Base-by-base conservation (phyloP, 2,797 vertebrate species). In the Limosa lapponica region DNA sequence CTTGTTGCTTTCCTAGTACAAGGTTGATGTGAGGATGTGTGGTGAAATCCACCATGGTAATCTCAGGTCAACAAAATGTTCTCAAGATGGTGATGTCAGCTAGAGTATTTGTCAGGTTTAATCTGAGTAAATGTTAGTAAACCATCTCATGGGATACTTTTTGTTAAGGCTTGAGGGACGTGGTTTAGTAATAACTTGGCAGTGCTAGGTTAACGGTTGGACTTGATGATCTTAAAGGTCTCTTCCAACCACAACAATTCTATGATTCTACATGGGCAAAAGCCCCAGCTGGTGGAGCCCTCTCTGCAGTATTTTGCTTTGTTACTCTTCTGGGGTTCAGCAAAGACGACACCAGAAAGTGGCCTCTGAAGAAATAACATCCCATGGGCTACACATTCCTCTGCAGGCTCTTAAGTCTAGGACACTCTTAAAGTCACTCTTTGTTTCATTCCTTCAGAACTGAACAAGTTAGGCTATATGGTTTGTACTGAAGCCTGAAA, bases 271-370 rank as follows among this genome's bases (percentile, higher is more conserved):
- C 24, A 24, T 34, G n/a, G 43, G 23, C 24, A 75, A 77, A 91
- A 55, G 0, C 12, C 4, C 13, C 34, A 0, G 7, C 44, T 75
- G 30, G 14, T 46, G 22, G 41, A 72, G 4, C 8, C 4, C 2
- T 0, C 14, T 66, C 13, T 71, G 44, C 30, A 10, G 11, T 52
- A 15, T 70, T 77, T 70, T 48, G 23, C 16, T 86, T 83, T 54
- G 8, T 73, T 10, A 17, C 9, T 30, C 3, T 82, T 73, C 48
- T 59, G 49, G 43, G 43, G 16, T 81, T 48, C 20, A 71, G 37
- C 39, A 22, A 27, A 54, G 23, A 23, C 5, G 6, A 13, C 19
- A 43, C 30, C 10, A 66, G 17, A 74, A 90, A 44, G 41, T 32
- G 30, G 5, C 13, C 22, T 74, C 48, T 4, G 2, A 66, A 43